Base-by-base conservation (phyloP, 2,888 invertebrate genomes). In the Oithona nana region DNA sequence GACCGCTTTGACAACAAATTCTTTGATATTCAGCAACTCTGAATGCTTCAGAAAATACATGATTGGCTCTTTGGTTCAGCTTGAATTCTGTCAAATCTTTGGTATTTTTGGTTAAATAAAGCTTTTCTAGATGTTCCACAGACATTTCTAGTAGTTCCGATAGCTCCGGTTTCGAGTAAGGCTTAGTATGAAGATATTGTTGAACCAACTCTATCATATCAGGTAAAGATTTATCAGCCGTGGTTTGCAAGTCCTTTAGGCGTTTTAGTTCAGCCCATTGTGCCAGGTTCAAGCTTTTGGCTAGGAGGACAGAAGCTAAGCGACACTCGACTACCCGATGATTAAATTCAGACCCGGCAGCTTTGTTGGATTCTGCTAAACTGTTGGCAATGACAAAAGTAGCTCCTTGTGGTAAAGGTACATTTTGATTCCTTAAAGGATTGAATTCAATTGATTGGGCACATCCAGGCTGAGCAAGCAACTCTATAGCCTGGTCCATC, bases 401-500 rank as follows among this genome's bases (percentile, higher is more conserved):
- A 16, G 86, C 86, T 65, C 83, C 83, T 64, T 78, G 72, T 0
- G 98, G 97, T 62, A 99, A 74, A 3, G 75, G 75, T n/a, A 97
- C 82, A 65, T 86, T 81, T 31, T 78, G 78, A 3, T 85, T 82
- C 65, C 79, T 78, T 63, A 95, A 74, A 0, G 98, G 98, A 70
- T 88, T 81, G 76, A 95, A 98, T 69, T 92, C 86, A 67, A 98
- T 97, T 69, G 86, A 80, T 72, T 92, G 92, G 0, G 95, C 90
- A 69, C 82, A 82, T 66, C 86, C 83, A 60, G 70, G 66, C 60
- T 76, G 81, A 2, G 88, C 97, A 51, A 95, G 79, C 73, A 94
- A 88, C 60, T 90, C 92, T 69, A 95, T 94, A 0, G 98, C 95
- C 75, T 99, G 98, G 75, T 99, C 98, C 98, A 99, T 99, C 65